These are phyloP conservation scores for Drosophila aldrichi DNA, from an alignment of 2,888 invertebrate species.

Conservation along the genomic window DNA sequence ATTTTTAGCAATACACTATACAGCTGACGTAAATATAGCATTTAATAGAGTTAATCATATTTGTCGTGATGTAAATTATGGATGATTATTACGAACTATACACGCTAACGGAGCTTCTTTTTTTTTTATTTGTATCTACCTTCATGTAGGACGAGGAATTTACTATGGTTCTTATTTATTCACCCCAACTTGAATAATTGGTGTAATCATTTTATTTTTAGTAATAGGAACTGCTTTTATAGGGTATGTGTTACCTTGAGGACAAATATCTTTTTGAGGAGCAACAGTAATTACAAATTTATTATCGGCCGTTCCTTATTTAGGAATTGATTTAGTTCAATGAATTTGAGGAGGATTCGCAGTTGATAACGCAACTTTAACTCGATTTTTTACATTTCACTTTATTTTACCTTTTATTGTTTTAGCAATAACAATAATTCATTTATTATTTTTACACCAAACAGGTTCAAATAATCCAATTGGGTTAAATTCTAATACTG, in stretches of 20 bases:
- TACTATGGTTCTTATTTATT: not conserved
- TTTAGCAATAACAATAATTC: not conserved
- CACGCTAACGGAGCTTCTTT: conserved; percentile 87
- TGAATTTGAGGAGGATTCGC: too few species aligned
- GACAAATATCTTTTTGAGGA: too few species aligned
- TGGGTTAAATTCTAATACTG: too few species aligned
- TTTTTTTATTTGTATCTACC: not conserved
- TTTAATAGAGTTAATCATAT: not conserved
- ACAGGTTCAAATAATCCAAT: too few species aligned
- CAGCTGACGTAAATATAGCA: not conserved
- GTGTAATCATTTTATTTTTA: not conserved
- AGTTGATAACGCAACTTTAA: too few species aligned
- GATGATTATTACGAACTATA: not conserved
- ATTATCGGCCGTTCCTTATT: too few species aligned
- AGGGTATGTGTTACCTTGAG: not conserved
- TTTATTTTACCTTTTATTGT: not conserved
- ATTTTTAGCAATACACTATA: not conserved
- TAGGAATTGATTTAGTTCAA: too few species aligned
- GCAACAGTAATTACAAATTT: too few species aligned
- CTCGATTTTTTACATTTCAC: not conserved
- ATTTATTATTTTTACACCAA: too few species aligned
- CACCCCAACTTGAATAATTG: not conserved
- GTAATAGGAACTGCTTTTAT: not conserved
- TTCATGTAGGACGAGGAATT: not conserved
- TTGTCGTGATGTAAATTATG: not conserved